phyloP scores from a whole-genome alignment of 1,140 invertebrate species.

The Luehdorfia chinensis region DNA sequence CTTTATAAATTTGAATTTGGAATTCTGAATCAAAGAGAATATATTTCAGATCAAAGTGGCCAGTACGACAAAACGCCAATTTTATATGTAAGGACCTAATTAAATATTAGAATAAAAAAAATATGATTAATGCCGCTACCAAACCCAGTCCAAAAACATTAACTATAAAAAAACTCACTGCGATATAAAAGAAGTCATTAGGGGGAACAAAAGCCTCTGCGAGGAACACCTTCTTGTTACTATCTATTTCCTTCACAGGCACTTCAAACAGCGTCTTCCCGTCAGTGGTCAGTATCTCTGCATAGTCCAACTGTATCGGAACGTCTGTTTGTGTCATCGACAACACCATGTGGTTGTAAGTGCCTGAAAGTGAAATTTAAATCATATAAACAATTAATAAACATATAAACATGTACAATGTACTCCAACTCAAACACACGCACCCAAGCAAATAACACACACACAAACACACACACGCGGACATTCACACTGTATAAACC shows the following conservation, averaged over 20 bases:
- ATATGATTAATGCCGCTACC: too few relatives aligned
- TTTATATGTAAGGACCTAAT: too few relatives aligned
- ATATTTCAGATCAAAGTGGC: too few relatives aligned
- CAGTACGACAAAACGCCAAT: too few relatives aligned
- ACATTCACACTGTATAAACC: too few relatives aligned
- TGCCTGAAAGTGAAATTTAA: constrained; percentile 44
- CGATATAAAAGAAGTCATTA: constrained; percentile 66
- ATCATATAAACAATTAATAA: neutral
- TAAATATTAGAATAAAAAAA: too few relatives aligned
- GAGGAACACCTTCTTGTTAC: constrained; percentile 35
- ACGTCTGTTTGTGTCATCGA: constrained; percentile 36
- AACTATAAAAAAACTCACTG: constrained; percentile 64
- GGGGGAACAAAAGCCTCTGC: constrained; percentile 63
- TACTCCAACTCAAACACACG: too few relatives aligned
- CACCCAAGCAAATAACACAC: too few relatives aligned
- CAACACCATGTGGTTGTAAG: constrained; percentile 63
- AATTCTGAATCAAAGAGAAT: too few relatives aligned
- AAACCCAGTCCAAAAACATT: too few relatives aligned
- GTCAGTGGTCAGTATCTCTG: constrained; percentile 41
- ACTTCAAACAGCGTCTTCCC: constrained; percentile 64
- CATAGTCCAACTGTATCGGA: constrained; percentile 38
- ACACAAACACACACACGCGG: too few relatives aligned
- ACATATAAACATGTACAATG: neutral
- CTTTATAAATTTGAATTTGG: too few relatives aligned
- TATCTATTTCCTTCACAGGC: constrained; percentile 40